A percentile compares a stretch with the other conserved stretches of the same genome.
phyloP scores from a whole-genome alignment of 2,113 vertebrate species.

The Okapia johnstoni region DNA sequence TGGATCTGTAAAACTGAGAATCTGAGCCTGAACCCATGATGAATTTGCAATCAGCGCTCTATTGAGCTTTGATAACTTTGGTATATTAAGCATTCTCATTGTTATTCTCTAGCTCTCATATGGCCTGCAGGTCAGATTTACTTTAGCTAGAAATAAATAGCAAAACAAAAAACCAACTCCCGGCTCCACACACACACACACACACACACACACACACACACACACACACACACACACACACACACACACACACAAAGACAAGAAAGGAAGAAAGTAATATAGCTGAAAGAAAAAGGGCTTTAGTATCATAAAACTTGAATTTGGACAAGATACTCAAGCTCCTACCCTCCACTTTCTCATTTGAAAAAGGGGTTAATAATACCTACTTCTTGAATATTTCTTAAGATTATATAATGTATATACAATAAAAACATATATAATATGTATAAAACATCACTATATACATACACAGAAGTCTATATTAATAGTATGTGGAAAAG shows the following conservation, averaged over 20 bases:
- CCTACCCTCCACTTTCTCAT: neutral
- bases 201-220: no score
- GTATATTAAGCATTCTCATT: neutral
- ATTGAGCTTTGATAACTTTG: neutral
- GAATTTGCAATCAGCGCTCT: neutral
- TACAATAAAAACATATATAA: neutral
- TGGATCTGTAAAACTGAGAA: neutral
- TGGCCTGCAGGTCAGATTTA: neutral
- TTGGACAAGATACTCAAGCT: neutral
- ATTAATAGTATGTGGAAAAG: neutral
- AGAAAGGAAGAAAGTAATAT: neutral
- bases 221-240: neutral
- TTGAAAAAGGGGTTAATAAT: neutral
- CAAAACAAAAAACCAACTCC: neutral
- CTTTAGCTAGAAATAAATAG: neutral
- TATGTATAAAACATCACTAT: neutral
- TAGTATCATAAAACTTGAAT: neutral
- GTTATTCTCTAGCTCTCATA: neutral
- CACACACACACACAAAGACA: neutral
- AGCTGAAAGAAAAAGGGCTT: neutral
- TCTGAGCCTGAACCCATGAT: neutral
- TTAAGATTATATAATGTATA: neutral
- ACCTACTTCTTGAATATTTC: neutral
- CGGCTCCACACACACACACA: neutral
- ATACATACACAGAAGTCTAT: neutral